These are phyloP conservation scores for Trichogramma pretiosum DNA, from an alignment of 1,140 invertebrate species.

Conservation along the genomic window DNA sequence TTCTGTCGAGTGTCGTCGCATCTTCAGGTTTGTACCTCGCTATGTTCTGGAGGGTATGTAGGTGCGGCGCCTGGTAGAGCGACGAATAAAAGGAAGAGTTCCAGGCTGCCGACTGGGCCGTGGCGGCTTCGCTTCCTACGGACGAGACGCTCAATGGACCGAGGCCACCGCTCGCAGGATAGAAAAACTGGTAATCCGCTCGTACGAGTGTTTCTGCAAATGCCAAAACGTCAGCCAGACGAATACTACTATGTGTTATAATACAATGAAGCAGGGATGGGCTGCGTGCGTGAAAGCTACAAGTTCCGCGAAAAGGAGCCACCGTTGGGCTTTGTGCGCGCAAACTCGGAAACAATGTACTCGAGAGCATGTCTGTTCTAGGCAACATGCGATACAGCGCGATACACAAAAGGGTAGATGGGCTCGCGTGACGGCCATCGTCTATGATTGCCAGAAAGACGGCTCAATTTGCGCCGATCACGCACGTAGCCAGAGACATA, in stretches of 20 bases:
- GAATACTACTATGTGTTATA: too few species aligned
- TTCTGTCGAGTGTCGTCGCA: too few species aligned
- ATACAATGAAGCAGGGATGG: not conserved
- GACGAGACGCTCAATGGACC: slow-evolving; percentile 39
- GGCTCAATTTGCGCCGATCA: too few species aligned
- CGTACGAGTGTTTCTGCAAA: slow-evolving; percentile 38
- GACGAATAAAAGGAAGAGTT: slow-evolving; percentile 42
- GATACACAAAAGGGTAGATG: not conserved
- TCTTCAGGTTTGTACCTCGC: slow-evolving; percentile 22
- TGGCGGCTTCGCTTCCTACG: slow-evolving; percentile 27
- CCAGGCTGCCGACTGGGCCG: slow-evolving; percentile 34
- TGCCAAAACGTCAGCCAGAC: too few species aligned
- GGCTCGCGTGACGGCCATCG: not conserved
- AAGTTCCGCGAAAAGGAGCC: too few species aligned
- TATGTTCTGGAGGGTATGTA: slow-evolving; percentile 39
- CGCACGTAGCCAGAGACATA: not conserved
- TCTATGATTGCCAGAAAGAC: too few species aligned
- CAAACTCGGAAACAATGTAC: too few species aligned
- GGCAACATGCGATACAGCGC: not conserved
- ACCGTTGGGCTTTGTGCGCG: too few species aligned
- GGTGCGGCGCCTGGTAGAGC: slow-evolving; percentile 33
- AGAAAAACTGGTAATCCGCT: slow-evolving; percentile 42
- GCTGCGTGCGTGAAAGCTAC: too few species aligned
- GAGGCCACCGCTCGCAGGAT: slow-evolving; percentile 37
- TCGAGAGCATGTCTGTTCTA: too few species aligned